Evolutionary conservation across 2,113 vertebrate species (phyloP).

Genomic region (Neomonachus schauinslandi): DNA sequence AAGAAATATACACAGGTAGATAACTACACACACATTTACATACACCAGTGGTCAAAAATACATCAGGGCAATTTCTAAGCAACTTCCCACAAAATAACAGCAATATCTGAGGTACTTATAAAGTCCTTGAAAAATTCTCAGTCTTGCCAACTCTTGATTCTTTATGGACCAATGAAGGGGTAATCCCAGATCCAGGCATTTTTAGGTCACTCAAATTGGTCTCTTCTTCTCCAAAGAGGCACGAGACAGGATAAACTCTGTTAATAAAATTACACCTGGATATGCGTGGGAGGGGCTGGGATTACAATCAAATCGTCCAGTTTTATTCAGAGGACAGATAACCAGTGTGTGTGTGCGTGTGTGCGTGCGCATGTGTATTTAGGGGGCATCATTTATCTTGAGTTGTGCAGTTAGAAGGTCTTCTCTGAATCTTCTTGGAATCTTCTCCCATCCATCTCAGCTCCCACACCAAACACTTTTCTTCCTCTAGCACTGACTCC

Average conservation of each 20-base stretch:
- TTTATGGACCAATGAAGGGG: neutral
- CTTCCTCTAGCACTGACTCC: neutral
- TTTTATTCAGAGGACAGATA: constrained; percentile 25
- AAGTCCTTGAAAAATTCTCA: constrained; percentile 26
- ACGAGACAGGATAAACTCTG: neutral
- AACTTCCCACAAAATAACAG: neutral
- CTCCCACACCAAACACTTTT: neutral
- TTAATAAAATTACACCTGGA: neutral
- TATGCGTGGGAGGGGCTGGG: neutral
- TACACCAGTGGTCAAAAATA: neutral
- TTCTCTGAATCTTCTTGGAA: neutral
- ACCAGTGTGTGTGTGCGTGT: neutral
- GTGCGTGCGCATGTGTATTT: neutral
- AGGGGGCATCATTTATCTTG: neutral
- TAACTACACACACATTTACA: neutral
- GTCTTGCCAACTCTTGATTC: neutral
- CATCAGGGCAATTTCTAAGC: constrained; percentile 44
- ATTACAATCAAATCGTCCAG: neutral
- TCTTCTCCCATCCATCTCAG: neutral
- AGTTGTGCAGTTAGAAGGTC: neutral
- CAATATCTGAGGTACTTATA: neutral
- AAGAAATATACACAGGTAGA: constrained; percentile 31
- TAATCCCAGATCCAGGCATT: constrained; percentile 37
- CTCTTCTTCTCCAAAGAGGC: neutral
- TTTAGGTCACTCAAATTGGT: constrained; percentile 2